phyloP scores from a whole-genome alignment of 2,113 vertebrate species.

The Thymallus thymallus region DNA sequence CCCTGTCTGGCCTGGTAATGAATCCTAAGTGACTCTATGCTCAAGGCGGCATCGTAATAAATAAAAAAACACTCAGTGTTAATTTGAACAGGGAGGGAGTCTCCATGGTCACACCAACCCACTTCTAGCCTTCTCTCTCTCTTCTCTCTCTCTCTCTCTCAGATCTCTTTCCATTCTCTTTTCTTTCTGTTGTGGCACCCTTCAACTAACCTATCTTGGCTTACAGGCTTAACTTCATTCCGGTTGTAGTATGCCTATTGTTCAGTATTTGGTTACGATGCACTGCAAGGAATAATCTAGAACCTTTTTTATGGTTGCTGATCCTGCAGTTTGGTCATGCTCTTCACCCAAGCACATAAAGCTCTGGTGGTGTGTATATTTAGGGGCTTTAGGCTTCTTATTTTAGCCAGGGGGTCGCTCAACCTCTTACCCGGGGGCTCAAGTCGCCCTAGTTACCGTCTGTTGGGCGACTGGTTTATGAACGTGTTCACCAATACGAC shows the following conservation, averaged over 20 bases:
- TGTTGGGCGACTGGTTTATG: neutral
- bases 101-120: conserved; percentile 10
- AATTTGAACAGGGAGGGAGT: conserved; percentile 11
- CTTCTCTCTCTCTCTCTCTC: neutral
- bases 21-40: conserved; percentile 6
- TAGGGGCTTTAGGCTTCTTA: conserved; percentile 8
- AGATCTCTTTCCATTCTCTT: neutral
- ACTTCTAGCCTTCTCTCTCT: too few relatives aligned
- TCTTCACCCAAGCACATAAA: neutral
- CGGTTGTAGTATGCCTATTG: neutral
- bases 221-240: too few relatives aligned
- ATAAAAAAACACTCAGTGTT: neutral
- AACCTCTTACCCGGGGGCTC: neutral
- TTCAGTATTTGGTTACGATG: neutral
- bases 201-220: too few relatives aligned
- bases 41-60: conserved; percentile 4
- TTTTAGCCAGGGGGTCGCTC: conserved; percentile 25
- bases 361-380: neutral
- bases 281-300: neutral
- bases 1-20: conserved; percentile 5
- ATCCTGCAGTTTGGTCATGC: neutral
- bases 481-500: neutral
- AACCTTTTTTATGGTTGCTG: conserved; percentile 12
- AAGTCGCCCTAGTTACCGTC: neutral
- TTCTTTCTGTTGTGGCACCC: conserved; percentile 2